Percentiles rank a stretch among this genome's conserved stretches.
These are phyloP conservation scores for Neotragus pygmaeus DNA, from an alignment of 2,113 vertebrate genomes.

Conservation along the genomic window DNA sequence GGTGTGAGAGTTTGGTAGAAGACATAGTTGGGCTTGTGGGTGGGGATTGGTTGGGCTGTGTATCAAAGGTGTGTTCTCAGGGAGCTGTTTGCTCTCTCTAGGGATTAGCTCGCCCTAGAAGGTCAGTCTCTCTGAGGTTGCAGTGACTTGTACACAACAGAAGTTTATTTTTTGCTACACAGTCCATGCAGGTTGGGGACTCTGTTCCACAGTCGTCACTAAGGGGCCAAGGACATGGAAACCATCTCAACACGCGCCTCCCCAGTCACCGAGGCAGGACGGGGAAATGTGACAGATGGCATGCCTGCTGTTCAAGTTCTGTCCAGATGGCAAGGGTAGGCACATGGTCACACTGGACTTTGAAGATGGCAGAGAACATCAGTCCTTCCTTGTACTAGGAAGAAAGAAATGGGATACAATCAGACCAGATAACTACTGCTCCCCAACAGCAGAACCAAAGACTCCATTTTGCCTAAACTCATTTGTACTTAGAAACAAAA, in stretches of 20 bases:
- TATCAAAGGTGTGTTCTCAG: not conserved
- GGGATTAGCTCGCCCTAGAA: not conserved
- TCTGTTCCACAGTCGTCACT: not conserved
- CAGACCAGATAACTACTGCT: not conserved
- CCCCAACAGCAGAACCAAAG: not conserved
- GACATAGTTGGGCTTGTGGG: not conserved
- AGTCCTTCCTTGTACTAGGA: not conserved
- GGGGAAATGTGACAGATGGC: accelerated
- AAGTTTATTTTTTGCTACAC: not conserved
- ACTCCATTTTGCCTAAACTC: not conserved
- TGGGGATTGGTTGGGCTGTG: not conserved
- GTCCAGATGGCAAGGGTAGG: not conserved
- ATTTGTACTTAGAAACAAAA: not conserved
- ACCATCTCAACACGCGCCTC: not conserved
- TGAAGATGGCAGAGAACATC: not conserved
- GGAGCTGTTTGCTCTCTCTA: not conserved
- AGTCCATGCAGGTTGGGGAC: not conserved
- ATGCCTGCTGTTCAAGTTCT: not conserved
- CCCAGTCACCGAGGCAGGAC: not conserved
- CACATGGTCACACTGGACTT: not conserved
- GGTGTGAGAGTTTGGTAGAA: not conserved
- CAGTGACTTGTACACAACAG: not conserved
- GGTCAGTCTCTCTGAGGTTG: not conserved
- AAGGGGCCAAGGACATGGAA: not conserved
- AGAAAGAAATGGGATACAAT: not conserved